Evolutionary conservation across 1,140 invertebrate species (phyloP).

Genomic region (Ips nitidus): DNA sequence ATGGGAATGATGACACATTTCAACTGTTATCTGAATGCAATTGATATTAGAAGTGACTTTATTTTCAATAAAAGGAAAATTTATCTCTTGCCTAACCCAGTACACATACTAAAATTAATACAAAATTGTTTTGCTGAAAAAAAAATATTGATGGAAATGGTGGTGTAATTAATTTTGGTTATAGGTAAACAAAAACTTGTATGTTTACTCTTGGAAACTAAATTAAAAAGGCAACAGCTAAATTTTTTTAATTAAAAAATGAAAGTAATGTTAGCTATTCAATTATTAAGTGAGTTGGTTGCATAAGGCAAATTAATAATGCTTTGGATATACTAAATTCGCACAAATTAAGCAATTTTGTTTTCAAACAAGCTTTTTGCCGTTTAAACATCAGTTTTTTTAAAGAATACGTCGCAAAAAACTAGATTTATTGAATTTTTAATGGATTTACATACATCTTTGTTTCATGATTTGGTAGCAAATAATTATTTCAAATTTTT

Average conservation of each 20-base stretch:
- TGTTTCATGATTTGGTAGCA: conserved; percentile 7
- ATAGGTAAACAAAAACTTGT: conserved; percentile 10
- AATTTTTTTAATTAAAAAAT: conserved; percentile 25
- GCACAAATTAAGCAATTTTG: too few relatives aligned
- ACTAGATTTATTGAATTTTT: not conserved
- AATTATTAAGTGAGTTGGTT: too few relatives aligned
- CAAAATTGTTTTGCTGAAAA: not conserved
- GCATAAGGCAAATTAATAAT: conserved; percentile 19
- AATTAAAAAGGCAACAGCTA: conserved; percentile 8
- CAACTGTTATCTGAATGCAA: not conserved
- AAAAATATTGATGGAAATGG: conserved; percentile 15
- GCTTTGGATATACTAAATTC: conserved; percentile 18
- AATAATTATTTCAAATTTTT: conserved; percentile 8
- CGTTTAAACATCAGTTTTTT: conserved; percentile 1
- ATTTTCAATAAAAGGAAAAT: not conserved
- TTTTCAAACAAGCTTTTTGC: conserved; percentile 10
- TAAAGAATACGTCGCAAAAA: conserved; percentile 1
- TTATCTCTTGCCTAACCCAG: not conserved
- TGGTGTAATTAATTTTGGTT: conserved; percentile 12
- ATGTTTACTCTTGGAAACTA: conserved; percentile 15
- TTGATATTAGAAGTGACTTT: not conserved
- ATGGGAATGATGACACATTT: not conserved
- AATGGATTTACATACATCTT: not conserved
- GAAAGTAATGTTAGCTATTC: conserved; percentile 16
- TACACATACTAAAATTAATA: not conserved